Evolutionary conservation across 2,113 vertebrate genomes (phyloP).

Genomic region (Clarias gariepinus): DNA sequence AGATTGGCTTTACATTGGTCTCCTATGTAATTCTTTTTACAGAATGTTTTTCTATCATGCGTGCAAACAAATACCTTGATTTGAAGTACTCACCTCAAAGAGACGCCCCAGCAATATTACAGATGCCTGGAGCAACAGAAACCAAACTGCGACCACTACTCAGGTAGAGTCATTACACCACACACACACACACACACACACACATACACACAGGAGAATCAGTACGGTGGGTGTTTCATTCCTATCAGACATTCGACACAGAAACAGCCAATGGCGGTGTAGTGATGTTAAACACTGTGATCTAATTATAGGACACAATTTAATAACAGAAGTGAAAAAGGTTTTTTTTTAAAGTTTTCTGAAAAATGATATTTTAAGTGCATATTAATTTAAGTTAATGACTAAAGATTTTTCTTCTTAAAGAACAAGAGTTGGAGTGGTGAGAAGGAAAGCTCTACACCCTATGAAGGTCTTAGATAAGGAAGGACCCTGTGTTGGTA

Average conservation of each 20-base stretch:
- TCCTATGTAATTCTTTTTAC: no score
- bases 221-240: background rate
- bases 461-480: background rate
- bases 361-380: background rate
- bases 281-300: background rate
- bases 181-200: no score
- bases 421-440: background rate
- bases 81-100: no score
- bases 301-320: background rate
- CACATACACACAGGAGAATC: background rate
- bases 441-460: background rate
- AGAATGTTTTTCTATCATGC: no score
- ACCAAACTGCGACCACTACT: no score
- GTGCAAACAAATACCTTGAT: no score
- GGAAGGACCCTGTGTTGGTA: background rate
- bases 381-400: background rate
- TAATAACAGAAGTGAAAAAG: background rate
- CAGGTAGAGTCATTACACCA: background rate
- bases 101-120: background rate
- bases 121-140: background rate
- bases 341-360: background rate
- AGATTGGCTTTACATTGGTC: no score
- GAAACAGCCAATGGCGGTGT: background rate
- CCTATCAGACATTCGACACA: background rate
- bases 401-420: background rate